phyloP scores from a whole-genome alignment of 2,797 vertebrate genomes.

The Chanos chanos region DNA sequence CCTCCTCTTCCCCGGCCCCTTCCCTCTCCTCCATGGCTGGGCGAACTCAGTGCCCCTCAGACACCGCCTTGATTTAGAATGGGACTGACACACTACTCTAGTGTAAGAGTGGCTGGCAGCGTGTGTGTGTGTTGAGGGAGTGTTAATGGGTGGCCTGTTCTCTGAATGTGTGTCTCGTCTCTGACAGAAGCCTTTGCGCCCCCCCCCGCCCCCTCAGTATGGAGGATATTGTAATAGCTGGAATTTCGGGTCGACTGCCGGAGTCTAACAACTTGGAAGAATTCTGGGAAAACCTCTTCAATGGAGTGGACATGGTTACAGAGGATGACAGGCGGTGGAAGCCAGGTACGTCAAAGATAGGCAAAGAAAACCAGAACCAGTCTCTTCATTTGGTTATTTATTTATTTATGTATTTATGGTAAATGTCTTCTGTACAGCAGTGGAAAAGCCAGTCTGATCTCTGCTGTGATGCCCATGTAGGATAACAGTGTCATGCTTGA shows the following conservation, averaged over 20 bases:
- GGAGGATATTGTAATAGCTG: conserved; percentile 94
- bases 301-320: conserved; percentile 94
- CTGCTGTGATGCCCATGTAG: too few species aligned
- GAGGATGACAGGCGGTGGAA: conserved; percentile 94
- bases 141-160: not conserved
- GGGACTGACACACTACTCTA: conserved; percentile 6
- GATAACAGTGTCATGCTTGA: too few species aligned
- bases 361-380: too few species aligned
- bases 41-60: conserved; percentile 11
- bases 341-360: conserved; percentile 76
- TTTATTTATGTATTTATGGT: not conserved
- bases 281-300: conserved; percentile 95
- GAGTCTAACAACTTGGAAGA: conserved; percentile 91
- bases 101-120: not conserved
- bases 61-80: conserved; percentile 1
- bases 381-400: not conserved
- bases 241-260: conserved; percentile 87
- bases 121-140: too few species aligned
- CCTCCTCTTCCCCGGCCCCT: not conserved
- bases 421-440: not conserved
- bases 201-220: too few species aligned
- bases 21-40: conserved; percentile 7
- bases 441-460: too few species aligned
- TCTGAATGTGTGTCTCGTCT: conserved; percentile 1
- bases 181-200: conserved; percentile 59